Percentiles rank a stretch among this genome's conserved stretches.
Conservation (phyloP, 1,140 invertebrate genomes). For the Magallana angulata region DNA sequence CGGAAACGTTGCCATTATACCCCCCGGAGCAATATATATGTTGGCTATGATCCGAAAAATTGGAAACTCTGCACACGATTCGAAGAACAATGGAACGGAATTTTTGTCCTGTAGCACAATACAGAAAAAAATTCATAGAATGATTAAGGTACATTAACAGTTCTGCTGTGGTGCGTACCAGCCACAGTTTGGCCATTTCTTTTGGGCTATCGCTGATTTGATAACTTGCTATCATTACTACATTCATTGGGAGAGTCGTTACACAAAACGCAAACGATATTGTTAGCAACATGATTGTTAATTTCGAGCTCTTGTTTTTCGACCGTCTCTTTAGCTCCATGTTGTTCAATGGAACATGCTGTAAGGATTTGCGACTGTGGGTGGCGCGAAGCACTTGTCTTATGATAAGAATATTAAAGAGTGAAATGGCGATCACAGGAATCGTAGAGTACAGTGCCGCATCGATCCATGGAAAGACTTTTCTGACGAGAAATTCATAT, state of each 20-base stretch:
- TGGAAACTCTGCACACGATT: conserved; percentile 67
- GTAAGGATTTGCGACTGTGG: conserved; percentile 56
- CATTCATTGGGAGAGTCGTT: conserved; percentile 77
- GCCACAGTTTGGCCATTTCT: conserved; percentile 52
- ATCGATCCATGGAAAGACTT: conserved; percentile 72
- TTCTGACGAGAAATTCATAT: conserved; percentile 53
- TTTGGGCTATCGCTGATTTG: conserved; percentile 38
- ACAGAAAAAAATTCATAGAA: conserved; percentile 79
- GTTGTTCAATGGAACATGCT: conserved; percentile 59
- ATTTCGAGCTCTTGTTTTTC: conserved; percentile 66
- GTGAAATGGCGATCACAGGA: conserved; percentile 66
- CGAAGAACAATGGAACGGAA: conserved; percentile 75
- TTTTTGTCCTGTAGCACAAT: conserved; percentile 77
- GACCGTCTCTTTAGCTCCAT: conserved; percentile 58
- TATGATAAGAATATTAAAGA: conserved; percentile 69
- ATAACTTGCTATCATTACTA: conserved; percentile 68
- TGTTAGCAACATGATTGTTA: conserved; percentile 78
- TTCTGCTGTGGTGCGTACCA: conserved; percentile 70
- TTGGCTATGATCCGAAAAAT: conserved; percentile 67
- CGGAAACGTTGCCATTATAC: conserved; percentile 26
- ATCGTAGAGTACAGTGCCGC: conserved; percentile 68
- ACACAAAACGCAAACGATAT: conserved; percentile 78
- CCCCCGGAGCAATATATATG: conserved; percentile 63
- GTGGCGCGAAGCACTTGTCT: conserved; percentile 63
- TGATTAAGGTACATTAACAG: conserved; percentile 79